Conservation (phyloP, 2,797 vertebrate genomes). For the Microctenopoma stevenorrisi region DNA sequence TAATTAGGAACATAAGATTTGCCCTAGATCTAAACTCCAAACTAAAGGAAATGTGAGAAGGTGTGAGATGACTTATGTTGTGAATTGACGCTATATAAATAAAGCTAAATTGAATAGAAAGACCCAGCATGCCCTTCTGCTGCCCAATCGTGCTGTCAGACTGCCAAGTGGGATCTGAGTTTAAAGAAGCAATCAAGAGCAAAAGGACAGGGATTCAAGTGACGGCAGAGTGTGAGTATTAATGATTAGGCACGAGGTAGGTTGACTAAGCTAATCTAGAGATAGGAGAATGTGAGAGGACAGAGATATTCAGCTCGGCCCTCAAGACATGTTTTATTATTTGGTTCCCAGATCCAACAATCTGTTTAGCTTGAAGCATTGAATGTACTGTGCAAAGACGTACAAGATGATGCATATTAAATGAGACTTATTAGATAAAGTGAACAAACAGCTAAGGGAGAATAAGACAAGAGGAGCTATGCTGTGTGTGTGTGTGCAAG, state of each 20-base stretch:
- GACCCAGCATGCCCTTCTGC: conserved; percentile 1
- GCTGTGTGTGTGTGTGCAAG: background rate
- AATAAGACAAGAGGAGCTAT: background rate
- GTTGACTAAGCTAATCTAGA: background rate
- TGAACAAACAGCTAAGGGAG: background rate
- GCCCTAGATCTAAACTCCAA: background rate
- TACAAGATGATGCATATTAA: conserved; percentile 10
- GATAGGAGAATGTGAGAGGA: background rate
- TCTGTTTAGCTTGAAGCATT: conserved; percentile 9
- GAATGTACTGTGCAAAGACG: background rate
- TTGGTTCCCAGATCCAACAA: background rate
- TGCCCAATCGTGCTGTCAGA: background rate
- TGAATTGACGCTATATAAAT: no score
- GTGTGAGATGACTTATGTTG: no score
- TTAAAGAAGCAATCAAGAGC: conserved; percentile 2
- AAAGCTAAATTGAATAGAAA: background rate
- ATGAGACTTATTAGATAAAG: background rate
- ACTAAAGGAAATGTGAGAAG: background rate
- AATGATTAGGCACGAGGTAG: background rate
- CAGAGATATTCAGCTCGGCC: background rate
- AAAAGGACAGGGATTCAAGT: conserved; percentile 7
- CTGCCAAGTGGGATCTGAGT: background rate
- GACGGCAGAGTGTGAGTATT: background rate
- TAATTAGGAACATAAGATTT: background rate
- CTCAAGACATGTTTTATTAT: background rate